A percentile compares a stretch with the other conserved stretches of the same genome.
phyloP scores from a whole-genome alignment of 1,140 invertebrate genomes.

The Teleogryllus occipitalis region DNA sequence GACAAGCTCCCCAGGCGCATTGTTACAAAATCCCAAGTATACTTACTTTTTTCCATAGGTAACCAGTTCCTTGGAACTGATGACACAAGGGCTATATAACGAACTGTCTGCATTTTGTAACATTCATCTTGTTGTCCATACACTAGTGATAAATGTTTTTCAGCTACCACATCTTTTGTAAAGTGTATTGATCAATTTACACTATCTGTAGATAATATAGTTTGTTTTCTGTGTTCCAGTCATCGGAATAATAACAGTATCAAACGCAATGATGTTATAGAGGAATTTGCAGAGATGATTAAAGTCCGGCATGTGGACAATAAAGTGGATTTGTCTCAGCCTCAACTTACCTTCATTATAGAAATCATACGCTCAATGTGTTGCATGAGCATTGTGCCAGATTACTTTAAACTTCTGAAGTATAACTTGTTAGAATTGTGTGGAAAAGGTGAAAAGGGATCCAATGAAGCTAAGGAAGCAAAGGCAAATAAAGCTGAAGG shows the following conservation, averaged over 20 bases:
- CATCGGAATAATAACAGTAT: slow-evolving; percentile 69
- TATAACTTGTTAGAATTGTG: slow-evolving; percentile 54
- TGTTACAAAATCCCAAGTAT: too few relatives aligned
- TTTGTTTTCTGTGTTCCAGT: slow-evolving; percentile 32
- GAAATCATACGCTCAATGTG: slow-evolving; percentile 64
- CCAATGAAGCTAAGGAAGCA: not conserved
- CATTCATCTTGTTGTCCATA: too few relatives aligned
- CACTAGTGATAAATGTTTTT: too few relatives aligned
- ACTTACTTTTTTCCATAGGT: too few relatives aligned
- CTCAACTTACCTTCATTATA: slow-evolving; percentile 64
- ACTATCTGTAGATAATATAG: not conserved
- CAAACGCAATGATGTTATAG: slow-evolving; percentile 58
- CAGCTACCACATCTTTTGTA: too few relatives aligned
- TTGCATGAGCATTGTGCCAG: slow-evolving; percentile 53
- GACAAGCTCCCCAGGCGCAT: too few relatives aligned
- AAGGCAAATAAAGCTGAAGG: not conserved
- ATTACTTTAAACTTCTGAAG: slow-evolving; percentile 58
- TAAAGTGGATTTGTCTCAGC: slow-evolving; percentile 65
- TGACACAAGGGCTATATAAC: too few relatives aligned
- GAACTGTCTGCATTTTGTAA: too few relatives aligned
- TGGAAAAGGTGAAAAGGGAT: not conserved
- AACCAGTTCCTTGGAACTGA: too few relatives aligned
- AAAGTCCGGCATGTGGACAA: slow-evolving; percentile 56
- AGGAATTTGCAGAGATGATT: slow-evolving; percentile 59
- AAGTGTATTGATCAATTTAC: too few relatives aligned